Evolutionary conservation across 2,888 invertebrate genomes (phyloP).

Genomic region (Neoscelio sp.): DNA sequence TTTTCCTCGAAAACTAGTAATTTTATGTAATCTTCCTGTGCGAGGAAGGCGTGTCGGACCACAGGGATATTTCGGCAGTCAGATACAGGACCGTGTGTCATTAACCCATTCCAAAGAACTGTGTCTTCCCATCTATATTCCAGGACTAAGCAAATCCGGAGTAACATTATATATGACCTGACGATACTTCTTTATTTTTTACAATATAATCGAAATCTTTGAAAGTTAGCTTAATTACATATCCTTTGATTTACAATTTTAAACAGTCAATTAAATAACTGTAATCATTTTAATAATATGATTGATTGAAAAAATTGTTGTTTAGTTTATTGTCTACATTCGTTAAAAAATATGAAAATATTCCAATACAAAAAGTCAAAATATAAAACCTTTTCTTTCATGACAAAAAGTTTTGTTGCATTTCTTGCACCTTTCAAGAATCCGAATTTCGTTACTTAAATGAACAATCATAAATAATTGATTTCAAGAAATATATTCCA

Average conservation of each 20-base stretch:
- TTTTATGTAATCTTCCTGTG: conserved; percentile 76
- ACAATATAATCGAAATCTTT: conserved; percentile 15
- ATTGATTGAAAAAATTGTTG: conserved; percentile 1
- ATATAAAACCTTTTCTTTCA: too few relatives aligned
- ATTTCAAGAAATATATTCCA: too few relatives aligned
- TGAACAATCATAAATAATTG: too few relatives aligned
- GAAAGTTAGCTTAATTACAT: conserved; percentile 34
- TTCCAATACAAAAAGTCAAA: too few relatives aligned
- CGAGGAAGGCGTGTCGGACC: conserved; percentile 75
- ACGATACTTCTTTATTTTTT: conserved; percentile 36
- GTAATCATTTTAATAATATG: conserved; percentile 31
- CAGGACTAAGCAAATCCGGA: conserved; percentile 62
- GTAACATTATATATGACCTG: conserved; percentile 50
- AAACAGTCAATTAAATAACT: conserved; percentile 29
- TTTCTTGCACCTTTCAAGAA: too few relatives aligned
- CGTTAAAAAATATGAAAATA: not conserved
- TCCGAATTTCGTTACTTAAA: too few relatives aligned
- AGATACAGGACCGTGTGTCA: conserved; percentile 71
- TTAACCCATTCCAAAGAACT: conserved; percentile 72
- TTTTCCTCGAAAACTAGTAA: conserved; percentile 75
- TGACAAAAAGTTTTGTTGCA: too few relatives aligned
- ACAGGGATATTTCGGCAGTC: conserved; percentile 71
- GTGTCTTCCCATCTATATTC: conserved; percentile 53
- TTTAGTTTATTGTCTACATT: not conserved
- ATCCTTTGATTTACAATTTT: conserved; percentile 19